Evolutionary conservation across 2,888 invertebrate genomes (phyloP), one percentile per base, ranked within the genome.

Genomic region (Seladonia tumulorum): DNA sequence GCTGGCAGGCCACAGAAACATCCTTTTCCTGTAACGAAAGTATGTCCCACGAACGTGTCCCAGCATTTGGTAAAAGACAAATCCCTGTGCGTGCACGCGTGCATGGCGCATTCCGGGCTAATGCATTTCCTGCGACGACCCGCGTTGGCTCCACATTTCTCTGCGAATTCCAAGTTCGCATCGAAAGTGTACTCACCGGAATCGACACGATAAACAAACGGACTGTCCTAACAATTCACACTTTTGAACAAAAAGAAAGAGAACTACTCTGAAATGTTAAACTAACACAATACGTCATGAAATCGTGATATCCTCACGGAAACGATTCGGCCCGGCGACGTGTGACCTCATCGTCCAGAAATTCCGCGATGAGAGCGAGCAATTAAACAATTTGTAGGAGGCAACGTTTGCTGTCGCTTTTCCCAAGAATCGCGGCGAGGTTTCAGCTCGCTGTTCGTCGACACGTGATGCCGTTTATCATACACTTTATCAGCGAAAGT

Each of bases 351-450:
- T 91, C 91, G 92, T 88, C 82, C 85, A 91, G 88, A 91, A 90
- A 91, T 90, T 91, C 91, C 82, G 81, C 83, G 83, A 76, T 87
- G 88, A 86, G 79, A 85, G 74, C 80, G 72, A 81, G 90, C 91
- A 93, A 93, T 93, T 93, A 92, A 93, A 93, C 92, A 93, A 93
- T 92, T 93, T 92, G 92, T 88, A 88, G 74, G 74, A 88, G 82
- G 74, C 76, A 79, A 89, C 89, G 82, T 87, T 91, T 86, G 86
- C 76, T 70, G 89, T 63, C 78, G 88, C 87, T 88, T 87, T 89
- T 91, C 87, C 72, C 79, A 74, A 75, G 87, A 90, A 91, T 85
- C 86, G 83, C 85, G 49, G 76, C 76, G 85, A 85, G 88, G 88
- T 89, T 87, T 87, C 68, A 73, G 80, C 88, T 83, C 82, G 83